Percentiles rank a stretch among this genome's conserved stretches.
phyloP scores from a whole-genome alignment of 2,113 vertebrate genomes.

The Rhynchopsitta pachyrhyncha region DNA sequence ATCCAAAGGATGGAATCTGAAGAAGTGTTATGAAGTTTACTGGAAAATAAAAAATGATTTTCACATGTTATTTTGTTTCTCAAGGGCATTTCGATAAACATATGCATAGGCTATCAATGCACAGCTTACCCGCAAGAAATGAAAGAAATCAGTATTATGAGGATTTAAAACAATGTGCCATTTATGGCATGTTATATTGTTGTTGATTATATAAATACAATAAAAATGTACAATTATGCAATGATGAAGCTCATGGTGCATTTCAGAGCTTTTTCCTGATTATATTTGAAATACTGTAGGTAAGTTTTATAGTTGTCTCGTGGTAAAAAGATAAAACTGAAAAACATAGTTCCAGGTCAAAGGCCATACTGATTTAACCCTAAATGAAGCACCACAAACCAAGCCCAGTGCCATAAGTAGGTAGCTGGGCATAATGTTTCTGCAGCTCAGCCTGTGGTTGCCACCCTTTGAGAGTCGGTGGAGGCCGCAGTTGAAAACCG shows the following conservation, averaged over 20 bases:
- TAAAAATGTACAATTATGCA: not conserved
- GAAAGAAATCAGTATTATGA: not conserved
- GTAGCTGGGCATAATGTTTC: not conserved
- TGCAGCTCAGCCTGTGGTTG: not conserved
- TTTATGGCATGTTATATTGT: slow-evolving; percentile 15
- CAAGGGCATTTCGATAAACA: slow-evolving; percentile 72
- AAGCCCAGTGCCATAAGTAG: not conserved
- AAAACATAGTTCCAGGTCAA: not conserved
- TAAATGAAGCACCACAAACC: not conserved
- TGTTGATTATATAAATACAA: not conserved
- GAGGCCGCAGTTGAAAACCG: not conserved
- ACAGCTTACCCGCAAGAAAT: not conserved
- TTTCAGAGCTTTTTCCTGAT: not conserved
- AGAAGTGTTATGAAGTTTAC: slow-evolving; percentile 67
- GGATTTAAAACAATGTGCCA: slow-evolving; percentile 21
- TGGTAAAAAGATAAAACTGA: not conserved
- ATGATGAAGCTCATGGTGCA: fast-evolving
- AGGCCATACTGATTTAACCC: not conserved
- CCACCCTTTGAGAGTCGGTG: not conserved
- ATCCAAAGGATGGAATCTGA: slow-evolving; percentile 61
- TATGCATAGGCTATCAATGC: slow-evolving; percentile 13
- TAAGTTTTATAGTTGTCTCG: not conserved
- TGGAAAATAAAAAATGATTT: slow-evolving; percentile 74
- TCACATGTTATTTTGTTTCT: slow-evolving; percentile 71
- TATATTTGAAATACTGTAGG: not conserved